Percentiles rank a stretch among this genome's conserved stretches.
Evolutionary conservation across 2,797 vertebrate genomes (phyloP).

Genomic region (Phrynocephalus guinanensis): DNA sequence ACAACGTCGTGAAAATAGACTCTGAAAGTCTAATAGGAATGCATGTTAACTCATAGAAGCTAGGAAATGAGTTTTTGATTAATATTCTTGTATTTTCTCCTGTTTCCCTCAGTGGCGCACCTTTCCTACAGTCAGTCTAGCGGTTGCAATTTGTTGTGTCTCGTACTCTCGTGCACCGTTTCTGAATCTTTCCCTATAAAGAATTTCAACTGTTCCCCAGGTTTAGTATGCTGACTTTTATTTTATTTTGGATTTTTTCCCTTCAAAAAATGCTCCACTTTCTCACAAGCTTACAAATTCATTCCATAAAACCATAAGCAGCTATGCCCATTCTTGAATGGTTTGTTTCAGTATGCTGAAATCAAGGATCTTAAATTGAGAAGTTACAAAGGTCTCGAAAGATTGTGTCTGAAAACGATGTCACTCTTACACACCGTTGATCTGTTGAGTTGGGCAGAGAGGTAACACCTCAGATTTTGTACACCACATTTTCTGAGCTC

Average conservation of each 20-base stretch:
- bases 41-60: background rate
- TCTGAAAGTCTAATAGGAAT: background rate
- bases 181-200: background rate
- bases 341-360: background rate
- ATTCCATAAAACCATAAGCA: background rate
- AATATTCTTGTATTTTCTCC: background rate
- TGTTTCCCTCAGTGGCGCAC: background rate
- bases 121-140: background rate
- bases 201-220: background rate
- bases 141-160: background rate
- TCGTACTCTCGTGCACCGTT: background rate
- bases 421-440: too few relatives aligned
- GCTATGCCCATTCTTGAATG: background rate
- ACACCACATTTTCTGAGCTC: background rate
- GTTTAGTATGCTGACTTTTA: background rate
- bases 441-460: background rate
- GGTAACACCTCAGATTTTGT: background rate
- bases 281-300: conserved; percentile 1
- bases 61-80: background rate
- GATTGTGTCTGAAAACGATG: background rate
- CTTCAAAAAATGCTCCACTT: background rate
- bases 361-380: background rate
- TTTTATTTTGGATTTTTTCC: background rate
- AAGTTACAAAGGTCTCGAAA: background rate
- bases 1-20: background rate